Percentiles rank a stretch among this genome's conserved stretches.
Conservation (phyloP, 2,797 vertebrate genomes). For the Melanotaenia maccullochi region DNA sequence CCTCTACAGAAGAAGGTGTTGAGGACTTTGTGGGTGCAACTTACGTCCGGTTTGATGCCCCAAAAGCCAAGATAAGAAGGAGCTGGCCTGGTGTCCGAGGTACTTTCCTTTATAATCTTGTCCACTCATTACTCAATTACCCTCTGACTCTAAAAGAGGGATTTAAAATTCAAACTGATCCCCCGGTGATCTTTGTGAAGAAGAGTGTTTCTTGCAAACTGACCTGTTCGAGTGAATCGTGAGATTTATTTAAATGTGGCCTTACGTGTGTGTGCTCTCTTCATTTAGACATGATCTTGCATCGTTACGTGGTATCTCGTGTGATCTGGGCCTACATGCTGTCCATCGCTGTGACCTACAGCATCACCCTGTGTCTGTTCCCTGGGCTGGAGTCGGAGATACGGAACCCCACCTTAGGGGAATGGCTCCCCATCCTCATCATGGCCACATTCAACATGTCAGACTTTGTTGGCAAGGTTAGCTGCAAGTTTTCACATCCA, state of each 20-base stretch:
- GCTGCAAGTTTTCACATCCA: neutral
- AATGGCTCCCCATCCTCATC: constrained; percentile 98
- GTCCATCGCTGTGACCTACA: constrained; percentile 95
- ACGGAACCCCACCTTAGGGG: constrained; percentile 88
- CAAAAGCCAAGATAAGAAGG: constrained; percentile 85
- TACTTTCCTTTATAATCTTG: constrained; percentile 57
- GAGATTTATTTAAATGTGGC: neutral
- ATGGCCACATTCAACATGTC: constrained; percentile 99
- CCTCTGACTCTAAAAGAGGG: constrained; percentile 22
- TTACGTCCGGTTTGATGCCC: constrained; percentile 93
- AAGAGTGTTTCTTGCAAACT: constrained; percentile 7
- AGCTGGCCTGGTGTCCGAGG: constrained; percentile 93
- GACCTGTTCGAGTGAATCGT: neutral
- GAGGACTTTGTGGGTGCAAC: constrained; percentile 84
- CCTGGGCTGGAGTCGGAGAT: constrained; percentile 97
- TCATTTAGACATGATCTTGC: constrained; percentile 90
- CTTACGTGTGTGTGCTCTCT: constrained; percentile 15
- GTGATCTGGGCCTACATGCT: constrained; percentile 98
- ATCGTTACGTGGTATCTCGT: constrained; percentile 92
- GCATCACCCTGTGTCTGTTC: constrained; percentile 97
- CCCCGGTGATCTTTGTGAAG: constrained; percentile 6
- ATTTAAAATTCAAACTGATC: constrained; percentile 21
- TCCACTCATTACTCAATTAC: constrained; percentile 27
- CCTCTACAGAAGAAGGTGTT: constrained; percentile 77
- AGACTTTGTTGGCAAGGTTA: constrained; percentile 97